Evolutionary conservation across 2,113 vertebrate species (phyloP), one percentile per base, ranked within the genome.

Genomic region (Paramormyrops kingsleyae): DNA sequence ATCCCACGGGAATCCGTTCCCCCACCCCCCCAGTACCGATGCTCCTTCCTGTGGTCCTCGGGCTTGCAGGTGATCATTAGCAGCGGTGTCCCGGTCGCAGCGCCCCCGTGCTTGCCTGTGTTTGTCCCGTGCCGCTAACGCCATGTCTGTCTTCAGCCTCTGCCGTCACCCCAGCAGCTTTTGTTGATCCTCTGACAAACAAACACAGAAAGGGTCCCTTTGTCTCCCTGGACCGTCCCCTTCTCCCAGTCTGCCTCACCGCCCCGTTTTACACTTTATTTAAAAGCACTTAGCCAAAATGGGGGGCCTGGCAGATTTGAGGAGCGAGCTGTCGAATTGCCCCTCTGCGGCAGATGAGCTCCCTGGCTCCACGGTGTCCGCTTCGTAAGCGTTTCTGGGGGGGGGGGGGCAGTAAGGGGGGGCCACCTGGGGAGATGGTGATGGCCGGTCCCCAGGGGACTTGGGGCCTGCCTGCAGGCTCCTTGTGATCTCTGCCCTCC

Each of bases 101-200:
- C 13, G 46, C 5, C 31, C 27, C 85, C 47, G 35, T 74, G 44
- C 59, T 53, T 10, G n/a, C 24, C 44, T 3, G 21, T 49, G n/a
- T 74, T 77, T 90, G 46, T 21, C 59, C 39, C n/a, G 9, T 12
- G 49, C 13, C 35, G 59, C 62, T 90, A 70, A 62, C 0, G 56
- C 21, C 56, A 27, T 2, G 70, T 77, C 70, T 77, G 31, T 77
- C 70, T 77, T 19, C 35, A 10, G 70, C 70, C 70, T 15, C 70
- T 35, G 12, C 90, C 88, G 46, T 89, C 89, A 47, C 46, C 70
- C 89, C 87, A 88, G 89, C 87, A 90, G 84, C 89, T 90, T 62
- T 89, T 88, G 80, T 89, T 88, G 88, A 46, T 88, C 90, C 70
- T 50, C 85, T 52, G 56, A 56, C 24, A 83, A 90, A 84, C 35